Evolutionary conservation across 2,888 invertebrate genomes (phyloP).

Genomic region (Hyposoter dolosus): DNA sequence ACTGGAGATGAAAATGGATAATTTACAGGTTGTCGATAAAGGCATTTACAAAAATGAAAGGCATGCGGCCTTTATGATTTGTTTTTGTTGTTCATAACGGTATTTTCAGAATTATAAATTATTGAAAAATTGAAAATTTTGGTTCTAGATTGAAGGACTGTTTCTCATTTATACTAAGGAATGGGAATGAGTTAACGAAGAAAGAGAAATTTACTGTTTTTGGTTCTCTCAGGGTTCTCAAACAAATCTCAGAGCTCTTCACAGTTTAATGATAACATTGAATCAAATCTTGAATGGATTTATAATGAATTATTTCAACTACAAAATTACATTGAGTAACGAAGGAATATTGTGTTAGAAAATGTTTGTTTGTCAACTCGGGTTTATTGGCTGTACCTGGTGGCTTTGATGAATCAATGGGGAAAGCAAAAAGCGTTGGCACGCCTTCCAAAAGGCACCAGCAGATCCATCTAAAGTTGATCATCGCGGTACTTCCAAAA

Average conservation of each 20-base stretch:
- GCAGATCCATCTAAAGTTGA: slow-evolving; percentile 78
- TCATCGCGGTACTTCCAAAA: slow-evolving; percentile 75
- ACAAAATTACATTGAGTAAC: not conserved
- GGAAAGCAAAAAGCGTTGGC: slow-evolving; percentile 78
- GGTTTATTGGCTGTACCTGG: slow-evolving; percentile 64
- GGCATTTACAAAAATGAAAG: not conserved
- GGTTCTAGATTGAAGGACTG: too few species aligned
- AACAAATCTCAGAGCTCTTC: too few species aligned
- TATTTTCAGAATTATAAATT: not conserved
- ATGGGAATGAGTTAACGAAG: not conserved
- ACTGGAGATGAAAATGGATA: not conserved
- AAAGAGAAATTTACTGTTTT: not conserved
- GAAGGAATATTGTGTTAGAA: not conserved
- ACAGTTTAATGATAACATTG: not conserved
- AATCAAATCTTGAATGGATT: not conserved
- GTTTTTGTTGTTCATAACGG: not conserved
- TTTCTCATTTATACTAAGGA: not conserved
- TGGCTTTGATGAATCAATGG: slow-evolving; percentile 74
- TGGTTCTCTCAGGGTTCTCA: too few species aligned
- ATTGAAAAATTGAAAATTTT: too few species aligned
- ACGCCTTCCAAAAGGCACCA: slow-evolving; percentile 81
- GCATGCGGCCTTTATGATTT: not conserved
- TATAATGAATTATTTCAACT: not conserved
- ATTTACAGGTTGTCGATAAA: not conserved
- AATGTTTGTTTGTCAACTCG: not conserved